A percentile compares a stretch with the other conserved stretches of the same genome.
phyloP scores from a whole-genome alignment of 2,888 invertebrate genomes.

The Sialis lutaria region DNA sequence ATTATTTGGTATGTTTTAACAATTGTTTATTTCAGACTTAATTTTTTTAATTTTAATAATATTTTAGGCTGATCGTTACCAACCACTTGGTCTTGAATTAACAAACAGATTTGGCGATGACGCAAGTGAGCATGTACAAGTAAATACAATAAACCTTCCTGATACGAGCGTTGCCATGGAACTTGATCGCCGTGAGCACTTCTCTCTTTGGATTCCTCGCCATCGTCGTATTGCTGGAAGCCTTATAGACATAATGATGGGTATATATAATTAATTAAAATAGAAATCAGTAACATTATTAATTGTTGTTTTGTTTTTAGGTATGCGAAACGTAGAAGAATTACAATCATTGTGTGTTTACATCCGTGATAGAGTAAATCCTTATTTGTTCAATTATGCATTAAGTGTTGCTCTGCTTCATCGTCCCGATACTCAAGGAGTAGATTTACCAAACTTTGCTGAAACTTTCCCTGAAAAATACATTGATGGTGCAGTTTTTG shows the following conservation, averaged over 20 bases:
- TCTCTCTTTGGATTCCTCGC: constrained; percentile 54
- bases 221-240: constrained; percentile 55
- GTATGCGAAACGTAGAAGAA: constrained; percentile 51
- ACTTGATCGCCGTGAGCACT: constrained; percentile 40
- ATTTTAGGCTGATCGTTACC: constrained; percentile 32
- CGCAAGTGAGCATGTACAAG: constrained; percentile 30
- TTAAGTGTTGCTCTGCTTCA: constrained; percentile 60
- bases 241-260: constrained; percentile 49
- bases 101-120: constrained; percentile 41
- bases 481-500: constrained; percentile 54
- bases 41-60: background rate
- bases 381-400: constrained; percentile 65
- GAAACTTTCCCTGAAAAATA: constrained; percentile 73
- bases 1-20: constrained; percentile 37
- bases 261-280: constrained; percentile 16
- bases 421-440: constrained; percentile 48
- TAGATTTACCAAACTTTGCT: constrained; percentile 54
- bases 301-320: constrained; percentile 21
- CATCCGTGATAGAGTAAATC: constrained; percentile 57
- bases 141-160: constrained; percentile 35
- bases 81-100: constrained; percentile 35
- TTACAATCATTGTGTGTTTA: constrained; percentile 51
- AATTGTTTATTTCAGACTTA: background rate
- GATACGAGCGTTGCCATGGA: constrained; percentile 35
- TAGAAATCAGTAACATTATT: background rate